Conservation (phyloP, 1,140 invertebrate genomes). For the Procambarus clarkii region DNA sequence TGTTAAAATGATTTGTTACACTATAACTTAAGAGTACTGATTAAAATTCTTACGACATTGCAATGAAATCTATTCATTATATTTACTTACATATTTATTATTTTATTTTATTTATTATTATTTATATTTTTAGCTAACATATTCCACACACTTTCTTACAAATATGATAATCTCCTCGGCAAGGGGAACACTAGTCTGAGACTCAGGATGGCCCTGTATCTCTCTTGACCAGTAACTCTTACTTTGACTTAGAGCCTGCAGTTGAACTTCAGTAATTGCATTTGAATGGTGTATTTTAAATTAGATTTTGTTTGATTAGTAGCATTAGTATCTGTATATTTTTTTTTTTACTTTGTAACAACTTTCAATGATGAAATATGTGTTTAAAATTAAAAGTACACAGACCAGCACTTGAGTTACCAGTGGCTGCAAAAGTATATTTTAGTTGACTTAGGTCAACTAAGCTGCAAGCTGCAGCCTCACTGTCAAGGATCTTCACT, state of each 20-base stretch:
- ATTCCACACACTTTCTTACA: not conserved
- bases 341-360: not conserved
- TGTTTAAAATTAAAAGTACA: not conserved
- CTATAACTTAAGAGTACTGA: not conserved
- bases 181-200: not conserved
- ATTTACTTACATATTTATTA: not conserved
- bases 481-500: not conserved
- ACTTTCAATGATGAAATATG: not conserved
- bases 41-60: not conserved
- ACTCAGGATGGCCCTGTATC: not conserved
- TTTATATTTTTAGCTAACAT: constrained; percentile 11
- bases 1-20: not conserved
- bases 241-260: not conserved
- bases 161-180: not conserved
- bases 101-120: constrained; percentile 24
- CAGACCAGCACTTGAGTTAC: constrained; percentile 23
- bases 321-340: too few species aligned
- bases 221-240: not conserved
- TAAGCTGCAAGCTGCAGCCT: not conserved
- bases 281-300: constrained; percentile 1
- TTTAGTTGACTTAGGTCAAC: not conserved
- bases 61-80: constrained; percentile 1
- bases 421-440: constrained; percentile 27
- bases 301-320: not conserved
- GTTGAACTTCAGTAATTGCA: not conserved